phyloP scores from a whole-genome alignment of 2,888 invertebrate species.

The Escarpia spicata region DNA sequence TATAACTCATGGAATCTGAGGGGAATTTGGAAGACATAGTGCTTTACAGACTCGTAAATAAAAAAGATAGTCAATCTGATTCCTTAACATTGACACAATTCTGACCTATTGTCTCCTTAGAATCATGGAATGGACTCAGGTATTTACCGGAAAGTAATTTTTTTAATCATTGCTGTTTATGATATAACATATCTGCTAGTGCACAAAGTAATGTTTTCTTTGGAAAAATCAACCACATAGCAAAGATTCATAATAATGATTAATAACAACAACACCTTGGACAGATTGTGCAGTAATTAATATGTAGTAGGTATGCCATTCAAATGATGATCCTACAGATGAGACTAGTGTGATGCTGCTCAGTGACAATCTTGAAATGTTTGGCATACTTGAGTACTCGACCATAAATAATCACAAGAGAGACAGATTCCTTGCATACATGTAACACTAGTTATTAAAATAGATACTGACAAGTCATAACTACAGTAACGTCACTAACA shows the following conservation, averaged over 20 bases:
- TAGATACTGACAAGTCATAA: neutral
- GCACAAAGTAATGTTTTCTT: too few species aligned
- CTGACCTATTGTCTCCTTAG: too few species aligned
- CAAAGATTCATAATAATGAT: too few species aligned
- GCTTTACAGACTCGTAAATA: neutral
- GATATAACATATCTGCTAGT: too few species aligned
- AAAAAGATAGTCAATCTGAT: too few species aligned
- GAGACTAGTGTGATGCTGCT: neutral
- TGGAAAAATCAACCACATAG: too few species aligned
- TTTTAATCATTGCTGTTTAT: too few species aligned
- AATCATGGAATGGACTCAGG: too few species aligned
- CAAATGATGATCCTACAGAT: neutral
- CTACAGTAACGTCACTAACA: neutral
- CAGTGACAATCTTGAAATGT: neutral
- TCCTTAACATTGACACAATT: too few species aligned
- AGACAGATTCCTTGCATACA: neutral
- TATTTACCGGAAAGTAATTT: too few species aligned
- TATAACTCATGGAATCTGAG: neutral
- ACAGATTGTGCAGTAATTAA: neutral
- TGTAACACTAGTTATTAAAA: neutral
- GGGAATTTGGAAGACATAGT: neutral
- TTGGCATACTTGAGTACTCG: conserved; percentile 5
- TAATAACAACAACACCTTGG: too few species aligned
- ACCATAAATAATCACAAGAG: neutral
- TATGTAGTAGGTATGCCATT: neutral